Evolutionary conservation across 1,140 invertebrate species (phyloP), one percentile per base, ranked within the genome.

Genomic region (Drosophila hydei): DNA sequence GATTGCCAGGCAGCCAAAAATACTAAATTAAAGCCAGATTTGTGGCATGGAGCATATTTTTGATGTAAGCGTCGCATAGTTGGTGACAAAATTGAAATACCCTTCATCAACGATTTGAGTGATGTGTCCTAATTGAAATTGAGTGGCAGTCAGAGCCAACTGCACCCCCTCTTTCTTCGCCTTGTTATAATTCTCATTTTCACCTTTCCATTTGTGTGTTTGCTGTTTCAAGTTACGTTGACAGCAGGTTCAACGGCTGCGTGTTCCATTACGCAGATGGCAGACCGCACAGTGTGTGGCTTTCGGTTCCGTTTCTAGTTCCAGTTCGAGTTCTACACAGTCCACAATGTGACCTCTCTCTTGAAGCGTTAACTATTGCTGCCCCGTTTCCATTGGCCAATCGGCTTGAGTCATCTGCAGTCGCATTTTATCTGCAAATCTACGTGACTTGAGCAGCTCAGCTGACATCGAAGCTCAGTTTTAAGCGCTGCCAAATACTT

Each of bases 41-140:
- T 33, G 30, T 33, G 3, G 4, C 12, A 38, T 38, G 36, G 36
- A 7, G 7, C 9, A 7, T 38, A 45, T 19, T 18, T 11, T 21
- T 19, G 2, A 18, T 16, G 16, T 4, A n/a, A 0, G 0, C 7
- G 19, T 47, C 5, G n/a, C 43, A 47, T 23, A 21, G 11, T n/a
- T 12, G 3, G 12, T 23, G 43, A 21, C 11, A 23, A 3, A 47
- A 14, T n/a, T 23, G 0, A n/a, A 47, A 12, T 38, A 23, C 51
- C 33, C 30, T n/a, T n/a, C 3, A 3, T 1, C 7, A 12, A 18
- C 6, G 11, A 18, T 23, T 16, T 16, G 14, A 42, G 33, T 58
- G 75, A 79, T 79, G 60, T 79, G 27, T 45, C 45, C 56, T 63
- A 79, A 81, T 73, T 81, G 78, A 77, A 69, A 76, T 70, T 75